Percentiles rank a stretch among this genome's conserved stretches.
Evolutionary conservation across 2,113 vertebrate species (phyloP).

Genomic region (Heterocephalus glaber): DNA sequence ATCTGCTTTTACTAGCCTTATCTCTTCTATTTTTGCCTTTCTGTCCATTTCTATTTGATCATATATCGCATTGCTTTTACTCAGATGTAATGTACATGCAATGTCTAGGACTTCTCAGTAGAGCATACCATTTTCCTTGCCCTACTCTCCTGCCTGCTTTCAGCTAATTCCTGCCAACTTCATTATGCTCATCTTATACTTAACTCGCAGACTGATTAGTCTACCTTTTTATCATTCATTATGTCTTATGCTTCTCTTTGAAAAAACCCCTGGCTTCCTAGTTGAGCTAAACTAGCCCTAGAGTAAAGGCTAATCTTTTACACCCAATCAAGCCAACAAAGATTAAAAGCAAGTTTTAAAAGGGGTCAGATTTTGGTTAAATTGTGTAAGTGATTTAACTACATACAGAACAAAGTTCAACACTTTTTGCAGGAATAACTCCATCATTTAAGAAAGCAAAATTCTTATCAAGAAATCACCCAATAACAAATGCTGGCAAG

Average conservation of each 20-base stretch:
- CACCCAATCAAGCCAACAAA: background rate
- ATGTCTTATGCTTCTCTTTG: background rate
- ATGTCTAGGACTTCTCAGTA: background rate
- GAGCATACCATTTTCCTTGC: background rate
- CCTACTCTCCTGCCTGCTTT: background rate
- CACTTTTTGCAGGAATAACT: background rate
- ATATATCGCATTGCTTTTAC: background rate
- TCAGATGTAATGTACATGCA: background rate
- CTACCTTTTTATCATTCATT: background rate
- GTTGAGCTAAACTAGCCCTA: background rate
- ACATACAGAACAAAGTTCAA: background rate
- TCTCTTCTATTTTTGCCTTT: background rate
- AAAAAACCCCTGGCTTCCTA: background rate
- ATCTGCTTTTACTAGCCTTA: background rate
- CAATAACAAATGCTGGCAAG: background rate
- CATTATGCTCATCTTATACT: background rate
- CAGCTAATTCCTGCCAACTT: background rate
- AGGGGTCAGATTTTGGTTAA: background rate
- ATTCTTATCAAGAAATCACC: background rate
- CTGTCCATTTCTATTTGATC: background rate
- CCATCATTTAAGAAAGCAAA: background rate
- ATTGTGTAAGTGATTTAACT: constrained; percentile 8
- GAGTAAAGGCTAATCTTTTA: background rate
- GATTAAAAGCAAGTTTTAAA: constrained; percentile 14
- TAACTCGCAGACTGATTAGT: background rate